Evolutionary conservation across 2,113 vertebrate species (phyloP), one percentile per base, ranked within the genome.

Genomic region (Catharus minimus): DNA sequence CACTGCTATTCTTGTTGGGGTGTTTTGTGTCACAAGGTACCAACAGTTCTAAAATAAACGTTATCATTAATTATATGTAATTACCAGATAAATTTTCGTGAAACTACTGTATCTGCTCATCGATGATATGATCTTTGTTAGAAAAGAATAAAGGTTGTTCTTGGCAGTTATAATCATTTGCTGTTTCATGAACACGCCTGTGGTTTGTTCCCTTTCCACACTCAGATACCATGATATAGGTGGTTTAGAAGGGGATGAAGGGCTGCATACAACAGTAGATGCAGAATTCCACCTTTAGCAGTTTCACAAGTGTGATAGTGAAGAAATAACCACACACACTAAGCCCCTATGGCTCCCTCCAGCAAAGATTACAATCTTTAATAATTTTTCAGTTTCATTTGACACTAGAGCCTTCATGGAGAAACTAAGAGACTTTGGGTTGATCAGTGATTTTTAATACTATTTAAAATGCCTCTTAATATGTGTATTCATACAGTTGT

Each of bases 141-240:
- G 64, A 69, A 73, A 67, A 91, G 87, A 93, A 76, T 92, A 92
- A 92, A 91, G 84, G 58, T 89, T 90, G 76, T 80, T 96, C 88
- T 94, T 92, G 82, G 78, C 67, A 77, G 19, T 74, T 64, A 69
- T 85, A 76, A 73, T 52, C n/a, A 36, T 73, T 76, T 92, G 75
- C 87, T 94, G 89, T 83, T 75, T 84, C 71, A 47, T 88, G 89
- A 87, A 92, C 94, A 80, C 0, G 0, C 30, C 20, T 79, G 55
- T 73, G 74, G 46, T 79, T 93, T 89, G 38, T 82, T 92, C 52
- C 33, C 39, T 87, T 85, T 91, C 78, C 43, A 3, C 2, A 15
- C 64, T 87, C 36, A 44, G 78, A 82, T 82, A 26, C 38, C 26
- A 9, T 61, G 62, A 77, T 91, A 69, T 3, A 46, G 38, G 43